These are phyloP conservation scores for Melanogrammus aeglefinus DNA, from an alignment of 2,797 vertebrate genomes.

Conservation along the genomic window DNA sequence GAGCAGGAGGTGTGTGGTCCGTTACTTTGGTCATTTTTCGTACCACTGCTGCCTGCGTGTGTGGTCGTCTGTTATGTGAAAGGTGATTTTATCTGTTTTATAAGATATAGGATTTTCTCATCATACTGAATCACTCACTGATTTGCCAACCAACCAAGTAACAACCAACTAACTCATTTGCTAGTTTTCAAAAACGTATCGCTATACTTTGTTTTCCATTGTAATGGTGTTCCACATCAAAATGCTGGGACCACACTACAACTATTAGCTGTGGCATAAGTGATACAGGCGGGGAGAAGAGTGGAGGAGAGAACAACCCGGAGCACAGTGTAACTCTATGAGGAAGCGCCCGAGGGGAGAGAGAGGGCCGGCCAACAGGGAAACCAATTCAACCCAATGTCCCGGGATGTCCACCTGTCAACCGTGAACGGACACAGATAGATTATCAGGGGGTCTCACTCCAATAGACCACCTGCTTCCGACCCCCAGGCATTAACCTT, in stretches of 20 bases:
- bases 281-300: constrained; percentile 10
- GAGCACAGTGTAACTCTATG: constrained; percentile 46
- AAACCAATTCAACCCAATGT: not conserved
- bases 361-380: constrained; percentile 15
- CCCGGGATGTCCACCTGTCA: constrained; percentile 44
- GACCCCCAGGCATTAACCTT: constrained; percentile 22
- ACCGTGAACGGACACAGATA: constrained; percentile 29
- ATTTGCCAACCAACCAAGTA: not conserved
- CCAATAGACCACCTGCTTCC: constrained; percentile 37
- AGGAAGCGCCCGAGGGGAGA: constrained; percentile 34
- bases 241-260: not conserved
- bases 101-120: not conserved
- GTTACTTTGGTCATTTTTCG: not conserved
- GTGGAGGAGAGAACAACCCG: constrained; percentile 23
- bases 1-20: not conserved
- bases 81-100: not conserved
- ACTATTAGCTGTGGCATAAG: not conserved
- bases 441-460: constrained; percentile 10
- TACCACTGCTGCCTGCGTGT: not conserved
- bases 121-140: not conserved
- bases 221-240: not conserved
- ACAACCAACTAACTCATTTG: not conserved
- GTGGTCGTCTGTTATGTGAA: not conserved
- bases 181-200: not conserved
- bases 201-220: not conserved